These are phyloP conservation scores for Platyura marginata DNA, from an alignment of 1,140 invertebrate species.

Conservation along the genomic window DNA sequence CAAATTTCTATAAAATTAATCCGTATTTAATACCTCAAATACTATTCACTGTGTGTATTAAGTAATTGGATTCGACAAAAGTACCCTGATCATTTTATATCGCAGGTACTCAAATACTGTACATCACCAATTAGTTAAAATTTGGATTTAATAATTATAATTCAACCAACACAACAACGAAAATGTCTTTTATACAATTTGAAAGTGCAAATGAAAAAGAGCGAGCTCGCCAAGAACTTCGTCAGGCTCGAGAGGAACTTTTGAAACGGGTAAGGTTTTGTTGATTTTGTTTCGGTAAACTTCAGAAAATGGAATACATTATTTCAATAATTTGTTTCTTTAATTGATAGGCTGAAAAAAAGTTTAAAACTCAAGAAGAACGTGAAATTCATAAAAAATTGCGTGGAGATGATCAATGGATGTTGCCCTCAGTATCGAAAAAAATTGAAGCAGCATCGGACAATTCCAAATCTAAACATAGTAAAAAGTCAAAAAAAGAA, in stretches of 20 bases:
- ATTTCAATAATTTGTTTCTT: background rate
- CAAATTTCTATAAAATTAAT: too few species aligned
- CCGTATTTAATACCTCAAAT: too few species aligned
- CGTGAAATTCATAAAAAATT: slow-evolving; percentile 15
- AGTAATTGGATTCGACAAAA: too few species aligned
- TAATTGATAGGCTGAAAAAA: slow-evolving; percentile 16
- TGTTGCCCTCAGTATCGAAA: slow-evolving; percentile 22
- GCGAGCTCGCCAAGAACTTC: slow-evolving; percentile 17
- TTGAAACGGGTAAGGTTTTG: slow-evolving; percentile 13
- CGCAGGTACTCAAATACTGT: too few species aligned
- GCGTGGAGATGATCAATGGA: slow-evolving; percentile 24
- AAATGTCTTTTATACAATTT: slow-evolving; percentile 25
- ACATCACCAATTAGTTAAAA: too few species aligned
- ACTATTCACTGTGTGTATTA: too few species aligned
- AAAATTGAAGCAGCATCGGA: slow-evolving; percentile 13
- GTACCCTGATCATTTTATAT: too few species aligned
- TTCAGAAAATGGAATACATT: background rate
- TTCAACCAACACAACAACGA: background rate
- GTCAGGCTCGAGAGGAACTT: slow-evolving; percentile 17
- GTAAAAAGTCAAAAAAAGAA: slow-evolving; percentile 12
- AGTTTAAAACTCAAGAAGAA: slow-evolving; percentile 12
- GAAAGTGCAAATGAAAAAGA: slow-evolving; percentile 25
- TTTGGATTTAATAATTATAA: too few species aligned
- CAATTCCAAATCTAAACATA: slow-evolving; percentile 12
- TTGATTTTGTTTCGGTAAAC: background rate